phyloP scores from a whole-genome alignment of 2,113 vertebrate species.

The Catagonus wagneri region DNA sequence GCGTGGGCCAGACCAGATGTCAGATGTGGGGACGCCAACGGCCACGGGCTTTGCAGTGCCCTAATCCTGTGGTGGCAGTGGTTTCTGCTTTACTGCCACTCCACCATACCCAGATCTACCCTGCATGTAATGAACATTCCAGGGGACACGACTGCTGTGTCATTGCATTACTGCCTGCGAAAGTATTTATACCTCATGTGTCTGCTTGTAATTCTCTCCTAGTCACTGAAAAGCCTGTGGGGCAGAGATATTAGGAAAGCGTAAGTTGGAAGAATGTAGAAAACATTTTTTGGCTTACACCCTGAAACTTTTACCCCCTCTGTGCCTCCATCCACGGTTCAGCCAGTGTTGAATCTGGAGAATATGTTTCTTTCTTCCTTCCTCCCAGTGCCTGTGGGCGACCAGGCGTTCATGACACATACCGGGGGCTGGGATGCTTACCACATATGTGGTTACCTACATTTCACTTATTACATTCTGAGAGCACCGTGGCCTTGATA shows the following conservation, averaged over 20 bases:
- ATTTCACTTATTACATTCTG: slow-evolving; percentile 59
- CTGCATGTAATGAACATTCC: neutral
- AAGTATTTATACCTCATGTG: neutral
- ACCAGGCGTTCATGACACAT: slow-evolving; percentile 48
- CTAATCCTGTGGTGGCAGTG: neutral
- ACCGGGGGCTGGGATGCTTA: neutral
- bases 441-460: slow-evolving; percentile 58
- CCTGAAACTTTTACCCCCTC: neutral
- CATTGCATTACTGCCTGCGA: neutral
- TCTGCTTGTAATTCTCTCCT: neutral
- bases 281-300: neutral
- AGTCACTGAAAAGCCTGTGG: neutral
- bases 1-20: neutral
- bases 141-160: neutral
- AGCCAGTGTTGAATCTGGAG: neutral
- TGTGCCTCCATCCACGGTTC: neutral
- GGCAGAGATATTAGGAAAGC: neutral
- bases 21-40: neutral
- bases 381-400: slow-evolving; percentile 2
- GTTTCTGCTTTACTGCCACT: neutral
- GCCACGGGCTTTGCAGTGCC: neutral
- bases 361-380: neutral
- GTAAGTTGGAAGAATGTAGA: neutral
- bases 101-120: neutral
- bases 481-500: slow-evolving; percentile 64